Base-by-base conservation (phyloP, 1,140 invertebrate species). In the Lethrus apterus region DNA sequence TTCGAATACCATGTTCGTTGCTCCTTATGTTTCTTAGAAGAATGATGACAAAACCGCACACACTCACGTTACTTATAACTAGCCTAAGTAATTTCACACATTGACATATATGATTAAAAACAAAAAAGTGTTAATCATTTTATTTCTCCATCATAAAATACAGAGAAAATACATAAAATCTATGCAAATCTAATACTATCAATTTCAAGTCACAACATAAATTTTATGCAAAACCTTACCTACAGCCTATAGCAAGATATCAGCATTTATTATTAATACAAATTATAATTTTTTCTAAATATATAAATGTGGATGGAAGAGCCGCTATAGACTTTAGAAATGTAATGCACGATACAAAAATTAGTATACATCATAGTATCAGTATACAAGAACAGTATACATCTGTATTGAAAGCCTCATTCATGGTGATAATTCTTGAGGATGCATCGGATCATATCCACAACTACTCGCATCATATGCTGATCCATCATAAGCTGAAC, bases 401-500 rank as follows among this genome's bases (percentile, higher is more conserved):
- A 51, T 54, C 32, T 46, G 52, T 54, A 54, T 51, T 44, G 23
- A 36, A 36, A 36, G 32, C 29, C 19, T 36, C 18, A 15, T 24
- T 50, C 32, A 44, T 30, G 77, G 77, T 59, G 76, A 78, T 51
- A 84, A 68, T 62, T 79, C 86, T 78, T 89, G 87, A 77, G 89
- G 86, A 75, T 89, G 82, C 65, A 76, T 77, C 41, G 86, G 86
- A 69, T 93, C 88, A 66, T 89, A 90, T 49, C 84, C 84, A 78
- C 91, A 86, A 60, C 84, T 84, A 61, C 84, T 84, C 63, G 89
- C 87, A 67, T 88, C 87, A 49, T 83, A 82, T 54, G 86, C 85
- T 58, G 86, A 86, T 51, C 83, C 80, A 64, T 89, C 86, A 63
- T 89, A 89, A 47, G 86, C 83, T 56, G 87, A 86, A 23, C 83